A percentile compares a stretch with the other conserved stretches of the same genome.
Evolutionary conservation across 2,888 invertebrate genomes (phyloP).

Genomic region (Acrocyrtus sp.): DNA sequence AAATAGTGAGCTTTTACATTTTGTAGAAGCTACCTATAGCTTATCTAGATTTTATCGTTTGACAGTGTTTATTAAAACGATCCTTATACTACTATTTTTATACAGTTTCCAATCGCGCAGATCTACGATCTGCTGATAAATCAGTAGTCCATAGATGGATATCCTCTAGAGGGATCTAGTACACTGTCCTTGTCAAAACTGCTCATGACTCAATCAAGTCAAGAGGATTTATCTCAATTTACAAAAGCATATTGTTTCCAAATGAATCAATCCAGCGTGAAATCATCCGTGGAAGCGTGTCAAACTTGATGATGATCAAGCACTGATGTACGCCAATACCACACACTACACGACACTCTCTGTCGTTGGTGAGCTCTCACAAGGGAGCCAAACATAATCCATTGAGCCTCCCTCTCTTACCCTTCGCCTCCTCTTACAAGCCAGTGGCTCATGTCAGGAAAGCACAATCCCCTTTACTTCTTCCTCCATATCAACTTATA

Average conservation of each 20-base stretch:
- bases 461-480: slow-evolving; percentile 9
- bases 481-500: slow-evolving; percentile 17
- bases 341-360: not conserved
- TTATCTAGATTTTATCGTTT: no score
- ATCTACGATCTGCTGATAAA: no score
- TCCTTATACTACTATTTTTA: not conserved
- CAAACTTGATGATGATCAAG: slow-evolving; percentile 47
- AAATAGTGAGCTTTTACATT: no score
- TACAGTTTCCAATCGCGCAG: not conserved
- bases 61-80: no score
- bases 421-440: slow-evolving; percentile 1
- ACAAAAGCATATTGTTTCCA: slow-evolving; percentile 53
- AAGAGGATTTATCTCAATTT: slow-evolving; percentile 48
- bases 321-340: slow-evolving; percentile 13
- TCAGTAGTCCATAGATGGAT: no score
- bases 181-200: slow-evolving; percentile 20
- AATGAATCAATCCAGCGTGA: slow-evolving; percentile 55
- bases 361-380: slow-evolving; percentile 13
- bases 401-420: slow-evolving; percentile 8
- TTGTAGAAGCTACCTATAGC: no score
- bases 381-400: slow-evolving; percentile 44
- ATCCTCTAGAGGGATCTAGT: no score
- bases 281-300: slow-evolving; percentile 54
- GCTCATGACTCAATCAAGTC: slow-evolving; percentile 48
- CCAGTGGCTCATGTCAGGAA: no score